phyloP scores from a whole-genome alignment of 2,113 vertebrate species.

The Columba janthina region DNA sequence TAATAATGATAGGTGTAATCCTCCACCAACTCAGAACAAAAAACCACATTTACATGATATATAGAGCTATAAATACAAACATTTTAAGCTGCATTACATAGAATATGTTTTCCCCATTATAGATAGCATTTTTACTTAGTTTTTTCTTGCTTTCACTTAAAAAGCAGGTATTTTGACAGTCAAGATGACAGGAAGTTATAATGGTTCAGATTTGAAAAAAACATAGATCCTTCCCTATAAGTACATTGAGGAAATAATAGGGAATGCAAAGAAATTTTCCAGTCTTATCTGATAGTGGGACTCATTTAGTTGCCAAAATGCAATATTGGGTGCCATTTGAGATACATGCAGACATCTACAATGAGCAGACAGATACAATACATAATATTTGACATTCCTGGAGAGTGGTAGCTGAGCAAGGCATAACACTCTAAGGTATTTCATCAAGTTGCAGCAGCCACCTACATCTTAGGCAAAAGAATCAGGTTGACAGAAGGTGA shows the following conservation, averaged over 20 bases:
- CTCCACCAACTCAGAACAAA: neutral
- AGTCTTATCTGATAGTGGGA: neutral
- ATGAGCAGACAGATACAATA: neutral
- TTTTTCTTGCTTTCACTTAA: neutral
- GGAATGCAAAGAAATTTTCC: neutral
- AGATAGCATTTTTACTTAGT: neutral
- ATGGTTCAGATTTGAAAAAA: neutral
- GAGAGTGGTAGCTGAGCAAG: neutral
- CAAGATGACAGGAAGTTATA: neutral
- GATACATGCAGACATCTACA: neutral
- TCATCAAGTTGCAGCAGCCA: neutral
- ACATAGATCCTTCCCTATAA: neutral
- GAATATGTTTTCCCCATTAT: neutral
- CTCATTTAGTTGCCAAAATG: neutral
- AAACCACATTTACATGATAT: neutral
- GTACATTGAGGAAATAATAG: neutral
- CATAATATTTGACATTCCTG: neutral
- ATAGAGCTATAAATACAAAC: neutral
- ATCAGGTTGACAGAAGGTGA: neutral
- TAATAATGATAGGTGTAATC: neutral
- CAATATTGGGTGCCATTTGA: neutral
- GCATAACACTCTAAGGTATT: neutral
- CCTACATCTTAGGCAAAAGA: neutral
- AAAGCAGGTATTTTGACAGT: neutral
- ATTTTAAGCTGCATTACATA: neutral